These are phyloP conservation scores for Dicyrtoma fusca DNA, from an alignment of 2,888 invertebrate species.

Conservation along the genomic window DNA sequence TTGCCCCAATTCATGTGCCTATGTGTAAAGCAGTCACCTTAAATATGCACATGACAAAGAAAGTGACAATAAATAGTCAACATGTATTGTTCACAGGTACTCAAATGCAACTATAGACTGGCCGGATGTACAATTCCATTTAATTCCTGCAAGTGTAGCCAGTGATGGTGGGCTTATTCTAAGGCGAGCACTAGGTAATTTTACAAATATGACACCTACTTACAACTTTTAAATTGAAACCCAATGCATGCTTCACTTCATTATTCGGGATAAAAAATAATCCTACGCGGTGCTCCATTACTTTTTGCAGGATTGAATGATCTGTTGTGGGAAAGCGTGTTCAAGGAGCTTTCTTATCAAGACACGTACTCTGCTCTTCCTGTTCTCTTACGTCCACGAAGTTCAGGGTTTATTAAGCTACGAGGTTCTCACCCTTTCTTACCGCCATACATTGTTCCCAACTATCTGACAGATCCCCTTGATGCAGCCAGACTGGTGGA, in stretches of 20 bases:
- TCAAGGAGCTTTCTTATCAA: conserved; percentile 73
- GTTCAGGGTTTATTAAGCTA: conserved; percentile 79
- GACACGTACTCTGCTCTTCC: conserved; percentile 85
- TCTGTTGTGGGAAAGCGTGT: conserved; percentile 75
- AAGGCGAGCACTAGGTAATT: conserved; percentile 76
- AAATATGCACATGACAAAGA: too few relatives aligned
- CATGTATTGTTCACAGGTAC: conserved; percentile 50
- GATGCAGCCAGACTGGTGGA: conserved; percentile 81
- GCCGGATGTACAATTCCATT: conserved; percentile 88
- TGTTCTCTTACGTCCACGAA: conserved; percentile 80
- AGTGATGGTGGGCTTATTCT: conserved; percentile 83
- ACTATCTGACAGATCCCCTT: conserved; percentile 79
- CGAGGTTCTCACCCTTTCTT: conserved; percentile 82
- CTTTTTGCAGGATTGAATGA: conserved; percentile 65
- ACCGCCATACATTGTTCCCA: conserved; percentile 87
- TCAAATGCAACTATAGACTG: conserved; percentile 76
- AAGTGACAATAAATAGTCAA: not conserved
- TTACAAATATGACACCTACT: not conserved
- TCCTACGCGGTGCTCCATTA: too few relatives aligned
- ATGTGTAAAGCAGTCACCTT: not conserved
- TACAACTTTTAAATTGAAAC: not conserved
- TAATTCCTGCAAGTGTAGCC: conserved; percentile 82
- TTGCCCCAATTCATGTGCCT: not conserved
- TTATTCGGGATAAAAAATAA: too few relatives aligned
- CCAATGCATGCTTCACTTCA: conserved; percentile 5